Base-by-base conservation (phyloP, 1,140 invertebrate genomes). In the Helicoverpa zea region DNA sequence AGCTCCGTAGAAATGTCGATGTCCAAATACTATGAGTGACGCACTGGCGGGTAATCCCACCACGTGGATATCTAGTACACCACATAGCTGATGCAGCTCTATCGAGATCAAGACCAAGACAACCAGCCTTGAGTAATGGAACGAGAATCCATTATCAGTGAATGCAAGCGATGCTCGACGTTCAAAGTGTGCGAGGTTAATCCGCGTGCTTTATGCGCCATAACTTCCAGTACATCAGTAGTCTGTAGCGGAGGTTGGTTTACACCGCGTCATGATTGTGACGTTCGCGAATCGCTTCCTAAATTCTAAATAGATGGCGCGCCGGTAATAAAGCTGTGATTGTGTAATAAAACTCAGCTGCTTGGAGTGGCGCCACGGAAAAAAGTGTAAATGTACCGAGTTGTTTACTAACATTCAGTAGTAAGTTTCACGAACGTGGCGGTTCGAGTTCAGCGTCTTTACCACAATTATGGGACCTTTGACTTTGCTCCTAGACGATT, bases 371-470 rank as follows among this genome's bases (percentile, higher is more conserved):
- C 75, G 82, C 83, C 80, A 83, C 64, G 81, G 83, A 84, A 87
- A 89, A 89, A 88, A 75, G 86, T 86, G 83, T 83, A 86, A 88
- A 90, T 80, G 35, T 76, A 77, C 82, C 74, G 80, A 66, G 35
- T 81, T 92, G 91, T 92, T 92, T 92, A 92, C 89, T 89, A 91
- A 91, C 89, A 91, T 86, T 86, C 84, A 83, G 80, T 81, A 81
- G 80, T 80, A 81, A 85, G 81, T 86, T 86, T 82, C 81, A 84
- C 72, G 68, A 83, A 72, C 81, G 72, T 82, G 43, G 75, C 61
- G 29, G 66, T 77, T 86, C 64, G 85, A 83, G 83, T 81, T 84
- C 84, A 73, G 58, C 80, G 79, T 79, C 81, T 83, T 18, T 70
- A 61, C 79, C 75, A 80, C 81, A 63, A 85, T 85, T 83, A 86